Base-by-base conservation (phyloP, 2,888 invertebrate species). In the Mylabris sibirica region DNA sequence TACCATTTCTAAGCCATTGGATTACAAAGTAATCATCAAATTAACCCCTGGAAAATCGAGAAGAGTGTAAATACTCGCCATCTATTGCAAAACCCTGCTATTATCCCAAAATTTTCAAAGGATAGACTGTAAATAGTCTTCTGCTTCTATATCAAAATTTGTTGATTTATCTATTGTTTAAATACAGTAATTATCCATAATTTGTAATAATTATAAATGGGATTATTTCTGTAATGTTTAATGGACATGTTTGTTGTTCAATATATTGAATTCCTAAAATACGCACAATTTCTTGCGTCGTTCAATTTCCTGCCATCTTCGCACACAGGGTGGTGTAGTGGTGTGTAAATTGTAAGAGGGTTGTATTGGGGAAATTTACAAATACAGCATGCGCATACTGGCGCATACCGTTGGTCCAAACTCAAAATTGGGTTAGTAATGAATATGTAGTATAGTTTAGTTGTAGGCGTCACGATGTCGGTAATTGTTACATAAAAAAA, bases 371-470 rank as follows among this genome's bases (percentile, higher is more conserved):
- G n/a, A n/a, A 26, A 26, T 12, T 57, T 57, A 57, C 57, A n/a
- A 24, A n/a, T 11, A 57, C 14, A 57, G 12, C 62, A 61, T 68
- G 68, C 68, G 68, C 68, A 64, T 38, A 60, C 34, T 14, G 24
- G 68, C 68, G 68, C 68, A 64, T 38, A 60, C 34, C 20, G 24
- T 30, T 38, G 53, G 60, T 59, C 34, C 57, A 65, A 57, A 26
- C 30, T 26, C 22, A 59, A 68, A 68, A 59, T 34, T 22, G 67
- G 59, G 64, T 30, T 59, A 62, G 65, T 64, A 62, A 64, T 60
- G 60, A 38, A 65, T 41, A 44, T 30, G 30, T 30, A 30, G 30
- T 8, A 30, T 68, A 53, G 65, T 65, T 59, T 24, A 59, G 62
- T 62, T 41, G 62, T 30, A 61, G 41, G 59, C 60, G 65, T 44